Conservation (phyloP, 2,113 vertebrate genomes). For the Bettongia penicillata region DNA sequence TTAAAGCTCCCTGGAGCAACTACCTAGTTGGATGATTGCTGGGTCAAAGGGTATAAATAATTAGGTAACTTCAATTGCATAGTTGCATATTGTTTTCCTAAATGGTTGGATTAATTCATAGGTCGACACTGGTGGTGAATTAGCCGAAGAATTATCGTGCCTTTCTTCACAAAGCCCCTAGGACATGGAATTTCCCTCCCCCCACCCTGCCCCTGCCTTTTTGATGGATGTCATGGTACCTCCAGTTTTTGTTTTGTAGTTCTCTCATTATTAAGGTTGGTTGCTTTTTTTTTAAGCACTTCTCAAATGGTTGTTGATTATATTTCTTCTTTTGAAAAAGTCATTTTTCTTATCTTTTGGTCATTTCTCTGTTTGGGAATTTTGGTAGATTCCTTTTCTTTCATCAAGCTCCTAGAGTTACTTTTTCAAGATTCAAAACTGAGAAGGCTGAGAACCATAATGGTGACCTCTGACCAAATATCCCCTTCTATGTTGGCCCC, state of each 20-base stretch:
- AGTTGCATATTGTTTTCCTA: neutral
- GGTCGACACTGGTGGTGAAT: neutral
- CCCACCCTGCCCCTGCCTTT: neutral
- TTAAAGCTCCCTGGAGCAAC: neutral
- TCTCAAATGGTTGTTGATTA: neutral
- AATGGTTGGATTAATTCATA: neutral
- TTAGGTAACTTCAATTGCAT: neutral
- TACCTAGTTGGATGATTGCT: neutral
- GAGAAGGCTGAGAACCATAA: neutral
- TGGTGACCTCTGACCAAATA: neutral
- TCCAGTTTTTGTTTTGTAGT: neutral
- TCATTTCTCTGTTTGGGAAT: neutral
- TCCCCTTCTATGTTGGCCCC: neutral
- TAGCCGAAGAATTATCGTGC: neutral
- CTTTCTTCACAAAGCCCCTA: neutral
- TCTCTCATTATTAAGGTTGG: neutral
- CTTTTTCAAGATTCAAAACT: neutral
- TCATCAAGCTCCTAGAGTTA: neutral
- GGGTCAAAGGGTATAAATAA: neutral
- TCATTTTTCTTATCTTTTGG: neutral
- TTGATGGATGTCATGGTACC: neutral
- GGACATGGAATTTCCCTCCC: neutral
- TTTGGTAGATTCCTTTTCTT: neutral
- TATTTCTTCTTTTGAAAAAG: neutral
- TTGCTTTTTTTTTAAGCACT: neutral